phyloP scores from a whole-genome alignment of 2,113 vertebrate genomes.

The Megaptera novaeangliae region DNA sequence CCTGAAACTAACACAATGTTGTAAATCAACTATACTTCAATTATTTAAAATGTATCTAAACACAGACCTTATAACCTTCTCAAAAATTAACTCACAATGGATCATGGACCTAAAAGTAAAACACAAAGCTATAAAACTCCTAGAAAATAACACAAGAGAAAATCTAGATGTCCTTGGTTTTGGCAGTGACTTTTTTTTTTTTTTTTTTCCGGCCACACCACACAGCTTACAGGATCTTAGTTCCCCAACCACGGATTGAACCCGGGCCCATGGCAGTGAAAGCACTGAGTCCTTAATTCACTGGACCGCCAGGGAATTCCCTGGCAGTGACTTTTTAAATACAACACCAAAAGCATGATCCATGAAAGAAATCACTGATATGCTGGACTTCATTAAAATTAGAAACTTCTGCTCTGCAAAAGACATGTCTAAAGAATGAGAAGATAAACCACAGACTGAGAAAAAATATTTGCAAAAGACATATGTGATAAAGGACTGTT shows the following conservation, averaged over 20 bases:
- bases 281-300: neutral
- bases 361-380: neutral
- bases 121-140: neutral
- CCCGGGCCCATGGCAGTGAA: neutral
- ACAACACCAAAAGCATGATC: neutral
- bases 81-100: neutral
- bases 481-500: neutral
- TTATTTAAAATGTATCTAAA: neutral
- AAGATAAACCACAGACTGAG: neutral
- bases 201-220: neutral
- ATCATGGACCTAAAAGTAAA: neutral
- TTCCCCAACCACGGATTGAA: neutral
- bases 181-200: neutral
- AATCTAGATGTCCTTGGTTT: neutral
- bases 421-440: neutral
- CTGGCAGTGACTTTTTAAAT: neutral
- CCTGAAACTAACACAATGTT: neutral
- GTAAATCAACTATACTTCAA: neutral
- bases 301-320: neutral
- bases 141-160: neutral
- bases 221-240: neutral
- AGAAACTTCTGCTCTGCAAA: neutral
- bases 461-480: neutral
- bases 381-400: neutral
- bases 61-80: neutral